phyloP scores from a whole-genome alignment of 2,797 vertebrate genomes.

The Pseudomugil tenellus region DNA sequence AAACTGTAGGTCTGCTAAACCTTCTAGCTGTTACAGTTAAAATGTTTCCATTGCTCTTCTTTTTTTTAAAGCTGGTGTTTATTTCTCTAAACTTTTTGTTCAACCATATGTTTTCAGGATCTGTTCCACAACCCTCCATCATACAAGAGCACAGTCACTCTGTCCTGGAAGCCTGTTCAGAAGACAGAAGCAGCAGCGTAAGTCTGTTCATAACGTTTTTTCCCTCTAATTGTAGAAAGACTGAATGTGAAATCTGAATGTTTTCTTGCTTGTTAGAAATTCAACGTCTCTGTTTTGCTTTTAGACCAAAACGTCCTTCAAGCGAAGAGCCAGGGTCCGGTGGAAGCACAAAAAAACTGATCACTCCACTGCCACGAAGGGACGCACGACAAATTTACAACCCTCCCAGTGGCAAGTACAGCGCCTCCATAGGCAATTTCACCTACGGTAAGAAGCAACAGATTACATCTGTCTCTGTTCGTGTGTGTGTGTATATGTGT shows the following conservation, averaged over 20 bases:
- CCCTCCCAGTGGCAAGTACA: slow-evolving; percentile 98
- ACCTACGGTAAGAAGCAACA: slow-evolving; percentile 86
- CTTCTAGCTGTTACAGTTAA: too few species aligned
- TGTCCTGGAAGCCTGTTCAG: slow-evolving; percentile 99
- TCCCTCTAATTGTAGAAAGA: neutral
- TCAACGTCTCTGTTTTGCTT: neutral
- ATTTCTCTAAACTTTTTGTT: too few species aligned
- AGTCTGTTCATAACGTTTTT: slow-evolving; percentile 51
- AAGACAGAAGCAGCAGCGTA: slow-evolving; percentile 90
- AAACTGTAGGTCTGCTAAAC: too few species aligned
- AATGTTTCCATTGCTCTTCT: too few species aligned
- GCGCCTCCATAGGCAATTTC: slow-evolving; percentile 92
- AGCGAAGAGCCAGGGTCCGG: slow-evolving; percentile 87
- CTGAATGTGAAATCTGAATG: neutral
- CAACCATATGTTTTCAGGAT: slow-evolving; percentile 85
- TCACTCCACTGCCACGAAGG: slow-evolving; percentile 88
- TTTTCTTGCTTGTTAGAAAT: neutral
- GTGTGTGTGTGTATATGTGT: neutral
- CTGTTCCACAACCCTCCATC: slow-evolving; percentile 99
- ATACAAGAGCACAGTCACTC: slow-evolving; percentile 96
- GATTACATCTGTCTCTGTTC: neutral
- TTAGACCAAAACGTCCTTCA: slow-evolving; percentile 84
- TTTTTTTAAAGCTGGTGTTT: too few species aligned
- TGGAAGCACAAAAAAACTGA: slow-evolving; percentile 88
- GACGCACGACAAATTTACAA: slow-evolving; percentile 98